Percentiles rank a stretch among this genome's conserved stretches.
phyloP scores from a whole-genome alignment of 2,888 invertebrate genomes.

The Diploptera punctata region DNA sequence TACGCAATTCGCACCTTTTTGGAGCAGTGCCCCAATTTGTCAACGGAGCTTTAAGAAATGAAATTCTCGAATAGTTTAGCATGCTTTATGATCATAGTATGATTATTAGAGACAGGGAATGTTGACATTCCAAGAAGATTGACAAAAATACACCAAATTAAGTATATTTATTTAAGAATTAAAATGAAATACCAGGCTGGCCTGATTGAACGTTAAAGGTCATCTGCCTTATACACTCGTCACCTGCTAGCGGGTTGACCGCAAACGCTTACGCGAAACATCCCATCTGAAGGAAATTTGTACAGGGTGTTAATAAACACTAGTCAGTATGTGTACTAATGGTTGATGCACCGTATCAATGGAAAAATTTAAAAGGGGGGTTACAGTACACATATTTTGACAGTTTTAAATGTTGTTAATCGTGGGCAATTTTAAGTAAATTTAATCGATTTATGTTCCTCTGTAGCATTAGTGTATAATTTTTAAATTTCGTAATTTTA shows the following conservation, averaged over 20 bases:
- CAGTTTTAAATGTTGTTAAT: no score
- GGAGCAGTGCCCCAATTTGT: slow-evolving; percentile 46
- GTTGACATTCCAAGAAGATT: background rate
- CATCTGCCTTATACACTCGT: slow-evolving; percentile 36
- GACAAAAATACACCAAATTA: background rate
- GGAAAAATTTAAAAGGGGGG: no score
- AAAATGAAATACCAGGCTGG: slow-evolving; percentile 27
- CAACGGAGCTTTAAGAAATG: slow-evolving; percentile 25
- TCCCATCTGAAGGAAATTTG: background rate
- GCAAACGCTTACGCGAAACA: background rate
- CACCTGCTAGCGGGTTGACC: slow-evolving; percentile 23
- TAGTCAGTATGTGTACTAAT: no score
- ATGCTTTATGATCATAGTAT: background rate
- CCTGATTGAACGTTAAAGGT: slow-evolving; percentile 39
- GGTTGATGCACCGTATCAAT: no score
- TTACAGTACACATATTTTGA: no score
- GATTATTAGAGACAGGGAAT: background rate
- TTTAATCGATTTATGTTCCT: no score
- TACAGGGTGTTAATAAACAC: background rate
- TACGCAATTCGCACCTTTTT: slow-evolving; percentile 47
- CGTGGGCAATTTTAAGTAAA: no score
- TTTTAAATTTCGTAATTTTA: no score
- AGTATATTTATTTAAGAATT: slow-evolving; percentile 16
- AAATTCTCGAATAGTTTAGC: background rate
- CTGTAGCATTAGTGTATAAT: no score